These are phyloP conservation scores for Pagrus major DNA, from an alignment of 2,113 vertebrate species.

Conservation along the genomic window DNA sequence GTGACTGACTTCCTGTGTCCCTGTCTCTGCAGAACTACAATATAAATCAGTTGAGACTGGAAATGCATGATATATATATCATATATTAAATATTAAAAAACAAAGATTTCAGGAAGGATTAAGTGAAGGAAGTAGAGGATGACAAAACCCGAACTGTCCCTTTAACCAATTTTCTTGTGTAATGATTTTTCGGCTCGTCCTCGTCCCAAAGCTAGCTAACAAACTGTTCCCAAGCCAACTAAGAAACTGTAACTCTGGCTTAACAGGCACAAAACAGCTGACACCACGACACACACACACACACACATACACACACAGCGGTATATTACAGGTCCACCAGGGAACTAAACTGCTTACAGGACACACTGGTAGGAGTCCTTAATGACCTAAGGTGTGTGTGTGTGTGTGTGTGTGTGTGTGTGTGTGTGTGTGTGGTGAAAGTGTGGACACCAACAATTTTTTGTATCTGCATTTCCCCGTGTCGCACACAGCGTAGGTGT, in stretches of 20 bases:
- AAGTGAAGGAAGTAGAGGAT: neutral
- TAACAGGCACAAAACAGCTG: constrained; percentile 82
- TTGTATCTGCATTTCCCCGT: constrained; percentile 55
- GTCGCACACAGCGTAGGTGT: neutral
- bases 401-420: constrained; percentile 42
- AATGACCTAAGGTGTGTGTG: constrained; percentile 69
- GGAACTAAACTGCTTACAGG: constrained; percentile 82
- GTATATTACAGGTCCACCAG: constrained; percentile 74
- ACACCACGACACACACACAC: constrained; percentile 66
- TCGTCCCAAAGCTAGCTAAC: constrained; percentile 68
- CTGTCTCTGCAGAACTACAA: too few species aligned
- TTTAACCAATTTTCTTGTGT: constrained; percentile 57
- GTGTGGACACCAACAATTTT: constrained; percentile 36
- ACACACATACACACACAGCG: constrained; percentile 44
- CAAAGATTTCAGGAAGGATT: too few species aligned
- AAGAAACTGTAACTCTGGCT: constrained; percentile 80
- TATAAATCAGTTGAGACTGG: neutral
- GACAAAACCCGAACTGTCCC: constrained; percentile 16
- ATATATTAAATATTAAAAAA: too few species aligned
- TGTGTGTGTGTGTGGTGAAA: constrained; percentile 15
- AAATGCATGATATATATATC: too few species aligned
- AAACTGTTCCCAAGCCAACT: constrained; percentile 75
- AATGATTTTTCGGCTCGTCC: constrained; percentile 74
- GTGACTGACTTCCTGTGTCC: too few species aligned
- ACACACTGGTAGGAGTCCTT: constrained; percentile 77